Conservation (phyloP, 1,140 invertebrate genomes). For the Heliconius hermathena region DNA sequence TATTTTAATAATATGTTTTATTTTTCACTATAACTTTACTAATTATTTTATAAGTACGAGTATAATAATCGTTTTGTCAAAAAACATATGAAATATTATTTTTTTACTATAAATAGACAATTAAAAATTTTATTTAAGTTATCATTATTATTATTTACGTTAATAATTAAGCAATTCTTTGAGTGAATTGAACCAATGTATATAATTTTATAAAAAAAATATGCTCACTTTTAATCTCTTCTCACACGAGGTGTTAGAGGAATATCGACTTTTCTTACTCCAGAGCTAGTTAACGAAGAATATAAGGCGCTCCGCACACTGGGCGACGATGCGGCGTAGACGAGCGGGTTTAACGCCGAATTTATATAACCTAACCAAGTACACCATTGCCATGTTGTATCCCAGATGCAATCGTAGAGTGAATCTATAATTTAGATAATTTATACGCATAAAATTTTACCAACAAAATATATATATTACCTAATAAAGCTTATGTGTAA, state of each 20-base stretch:
- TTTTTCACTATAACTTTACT: slow-evolving; percentile 12
- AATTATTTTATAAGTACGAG: no score
- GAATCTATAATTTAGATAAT: slow-evolving; percentile 49
- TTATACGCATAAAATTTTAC: no score
- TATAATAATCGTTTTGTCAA: no score
- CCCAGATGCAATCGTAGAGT: slow-evolving; percentile 52
- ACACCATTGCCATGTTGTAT: slow-evolving; percentile 53
- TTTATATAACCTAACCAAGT: slow-evolving; percentile 88
- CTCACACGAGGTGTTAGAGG: slow-evolving; percentile 35
- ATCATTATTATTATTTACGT: no score
- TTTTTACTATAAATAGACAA: no score
- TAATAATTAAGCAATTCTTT: no score
- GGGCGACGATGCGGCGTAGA: slow-evolving; percentile 84
- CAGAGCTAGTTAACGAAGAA: slow-evolving; percentile 46
- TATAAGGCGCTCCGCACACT: slow-evolving; percentile 83
- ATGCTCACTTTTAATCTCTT: slow-evolving; percentile 26
- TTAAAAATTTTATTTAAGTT: no score
- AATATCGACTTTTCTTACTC: slow-evolving; percentile 41
- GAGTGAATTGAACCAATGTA: no score
- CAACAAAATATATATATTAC: no score
- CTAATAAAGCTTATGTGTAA: no score
- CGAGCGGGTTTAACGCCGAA: slow-evolving; percentile 87
- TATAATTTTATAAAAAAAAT: no score
- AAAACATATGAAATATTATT: no score
- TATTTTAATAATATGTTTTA: slow-evolving; percentile 58